Evolutionary conservation across 2,888 invertebrate species (phyloP).

Genomic region (Apantesis nais): DNA sequence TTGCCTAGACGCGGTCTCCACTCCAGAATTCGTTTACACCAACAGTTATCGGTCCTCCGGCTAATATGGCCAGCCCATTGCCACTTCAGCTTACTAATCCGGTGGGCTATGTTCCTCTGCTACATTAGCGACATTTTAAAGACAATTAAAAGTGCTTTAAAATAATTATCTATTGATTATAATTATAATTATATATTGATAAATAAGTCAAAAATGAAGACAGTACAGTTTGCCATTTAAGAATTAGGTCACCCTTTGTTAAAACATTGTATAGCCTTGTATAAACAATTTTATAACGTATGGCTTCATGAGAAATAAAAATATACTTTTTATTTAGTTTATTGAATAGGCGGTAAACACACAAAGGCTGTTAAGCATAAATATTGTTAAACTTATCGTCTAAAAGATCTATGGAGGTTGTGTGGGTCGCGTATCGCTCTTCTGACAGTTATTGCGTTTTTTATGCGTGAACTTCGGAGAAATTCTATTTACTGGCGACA

Average conservation of each 20-base stretch:
- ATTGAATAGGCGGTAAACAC: slow-evolving; percentile 68
- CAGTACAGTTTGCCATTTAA: background rate
- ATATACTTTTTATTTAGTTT: slow-evolving; percentile 55
- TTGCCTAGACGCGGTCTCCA: too few relatives aligned
- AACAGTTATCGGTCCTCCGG: too few relatives aligned
- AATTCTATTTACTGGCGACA: slow-evolving; percentile 70
- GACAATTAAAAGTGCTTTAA: too few relatives aligned
- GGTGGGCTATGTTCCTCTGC: too few relatives aligned
- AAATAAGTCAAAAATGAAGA: too few relatives aligned
- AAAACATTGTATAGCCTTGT: background rate
- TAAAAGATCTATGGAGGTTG: slow-evolving; percentile 63
- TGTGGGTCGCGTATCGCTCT: slow-evolving; percentile 63
- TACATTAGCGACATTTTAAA: too few relatives aligned
- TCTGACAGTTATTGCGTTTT: slow-evolving; percentile 75
- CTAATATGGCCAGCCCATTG: too few relatives aligned
- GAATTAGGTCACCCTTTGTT: background rate
- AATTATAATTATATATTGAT: too few relatives aligned
- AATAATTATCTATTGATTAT: too few relatives aligned
- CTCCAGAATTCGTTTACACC: too few relatives aligned
- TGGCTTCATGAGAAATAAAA: slow-evolving; percentile 9
- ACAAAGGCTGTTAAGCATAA: slow-evolving; percentile 67
- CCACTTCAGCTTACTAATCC: too few relatives aligned
- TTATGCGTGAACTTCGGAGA: slow-evolving; percentile 69
- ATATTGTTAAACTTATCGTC: slow-evolving; percentile 69
- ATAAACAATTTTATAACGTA: background rate